Base-by-base conservation (phyloP, 2,113 vertebrate species). In the Beaufortia kweichowensis region DNA sequence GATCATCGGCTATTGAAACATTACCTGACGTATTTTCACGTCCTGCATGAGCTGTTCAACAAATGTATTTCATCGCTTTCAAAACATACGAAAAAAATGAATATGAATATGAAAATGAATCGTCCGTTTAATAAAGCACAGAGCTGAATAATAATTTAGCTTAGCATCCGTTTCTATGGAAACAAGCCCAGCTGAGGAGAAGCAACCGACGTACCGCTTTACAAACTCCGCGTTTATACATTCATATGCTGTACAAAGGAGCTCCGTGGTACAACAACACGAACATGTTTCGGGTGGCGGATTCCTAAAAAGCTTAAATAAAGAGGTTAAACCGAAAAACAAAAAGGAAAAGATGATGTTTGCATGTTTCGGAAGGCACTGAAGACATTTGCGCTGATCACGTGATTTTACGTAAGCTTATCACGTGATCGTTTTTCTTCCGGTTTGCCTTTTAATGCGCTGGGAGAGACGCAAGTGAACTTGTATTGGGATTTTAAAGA, bases 111-210 rank as follows among this genome's bases (percentile, higher is more conserved):
- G 8, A 39, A 39, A 39, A n/a, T n/a, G n/a, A 70, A 56, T 5
- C 15, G 78, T 69, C 43, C 35, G 71, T 2, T 2, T 61, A 67
- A 11, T 29, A 65, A 84, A 57, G 53, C 17, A 28, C 0, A 0
- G 55, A 31, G 7, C n/a, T 62, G 39, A 6, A 62, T 2, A 60
- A 10, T 23, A 23, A 50, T 35, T 28, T 56, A 67, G 79, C 50
- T 59, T 35, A 62, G n/a, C 35, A 53, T n/a, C 57, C 33, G 86
- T 90, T 86, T 87, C 90, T 84, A 92, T 92, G 88, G 86, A 87
- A 91, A 92, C 89, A 53, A 76, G 71, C 31, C 21, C 68, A 53
- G 69, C 2, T 23, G 15, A 14, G 26, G 9, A n/a, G 56, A 61
- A 19, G 29, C 66, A 3, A 8, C 24, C n/a, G n/a, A n/a, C n/a